These are phyloP conservation scores for Coleophora flavipennella DNA, from an alignment of 2,888 invertebrate species.

Conservation along the genomic window DNA sequence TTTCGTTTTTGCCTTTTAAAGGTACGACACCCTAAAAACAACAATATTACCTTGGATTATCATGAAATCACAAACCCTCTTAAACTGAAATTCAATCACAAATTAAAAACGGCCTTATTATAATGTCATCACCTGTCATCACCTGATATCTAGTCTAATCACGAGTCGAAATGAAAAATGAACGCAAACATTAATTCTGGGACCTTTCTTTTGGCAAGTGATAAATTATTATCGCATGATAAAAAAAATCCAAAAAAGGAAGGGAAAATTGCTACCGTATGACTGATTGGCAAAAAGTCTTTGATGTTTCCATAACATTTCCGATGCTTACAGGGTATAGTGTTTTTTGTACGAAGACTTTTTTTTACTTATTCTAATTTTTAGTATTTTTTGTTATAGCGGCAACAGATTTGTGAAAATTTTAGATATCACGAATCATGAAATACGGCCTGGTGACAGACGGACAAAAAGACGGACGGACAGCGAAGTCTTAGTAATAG, in stretches of 20 bases:
- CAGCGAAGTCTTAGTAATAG: too few relatives aligned
- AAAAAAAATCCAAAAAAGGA: constrained; percentile 29
- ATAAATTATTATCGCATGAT: constrained; percentile 34
- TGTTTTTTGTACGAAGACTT: too few relatives aligned
- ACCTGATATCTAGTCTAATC: constrained; percentile 41
- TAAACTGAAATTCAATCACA: constrained; percentile 3
- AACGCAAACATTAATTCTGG: constrained; percentile 28
- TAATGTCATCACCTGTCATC: constrained; percentile 38
- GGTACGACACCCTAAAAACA: too few relatives aligned
- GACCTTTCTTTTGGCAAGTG: constrained; percentile 27
- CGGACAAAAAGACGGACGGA: too few relatives aligned
- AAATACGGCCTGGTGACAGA: too few relatives aligned
- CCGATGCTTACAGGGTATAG: too few relatives aligned
- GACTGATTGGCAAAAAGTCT: neutral
- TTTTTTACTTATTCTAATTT: too few relatives aligned
- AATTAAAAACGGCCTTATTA: constrained; percentile 28
- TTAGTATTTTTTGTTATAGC: too few relatives aligned
- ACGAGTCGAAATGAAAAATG: constrained; percentile 44
- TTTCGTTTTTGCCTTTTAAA: too few relatives aligned
- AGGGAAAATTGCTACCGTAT: too few relatives aligned
- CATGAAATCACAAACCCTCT: neutral
- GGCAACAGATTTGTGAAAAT: too few relatives aligned
- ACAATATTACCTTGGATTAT: neutral
- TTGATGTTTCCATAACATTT: neutral
- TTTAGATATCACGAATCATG: too few relatives aligned